Evolutionary conservation across 2,113 vertebrate genomes (phyloP).

Genomic region (Zootoca vivipara): DNA sequence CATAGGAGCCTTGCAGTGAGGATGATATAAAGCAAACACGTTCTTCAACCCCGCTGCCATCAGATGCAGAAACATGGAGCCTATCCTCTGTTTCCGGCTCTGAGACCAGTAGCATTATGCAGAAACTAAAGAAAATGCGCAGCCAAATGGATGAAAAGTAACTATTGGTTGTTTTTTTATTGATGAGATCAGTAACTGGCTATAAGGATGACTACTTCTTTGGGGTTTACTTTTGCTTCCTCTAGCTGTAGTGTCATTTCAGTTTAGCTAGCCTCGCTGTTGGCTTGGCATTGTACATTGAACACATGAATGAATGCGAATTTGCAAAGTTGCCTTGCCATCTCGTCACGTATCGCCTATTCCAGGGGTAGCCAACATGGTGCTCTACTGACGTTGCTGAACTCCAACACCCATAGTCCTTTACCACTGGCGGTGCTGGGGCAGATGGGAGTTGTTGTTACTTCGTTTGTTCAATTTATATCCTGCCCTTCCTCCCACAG

Average conservation of each 20-base stretch:
- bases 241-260: neutral
- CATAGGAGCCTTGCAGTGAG: constrained; percentile 83
- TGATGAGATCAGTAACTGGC: constrained; percentile 12
- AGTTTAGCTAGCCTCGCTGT: neutral
- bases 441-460: no score
- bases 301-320: neutral
- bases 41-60: constrained; percentile 70
- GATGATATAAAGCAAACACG: constrained; percentile 74
- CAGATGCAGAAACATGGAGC: constrained; percentile 85
- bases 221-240: neutral
- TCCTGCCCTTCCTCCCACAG: no score
- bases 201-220: neutral
- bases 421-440: no score
- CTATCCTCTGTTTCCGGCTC: constrained; percentile 94
- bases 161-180: constrained; percentile 54
- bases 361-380: no score
- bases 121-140: constrained; percentile 98
- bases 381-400: no score
- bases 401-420: no score
- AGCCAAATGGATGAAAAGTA: constrained; percentile 98
- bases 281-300: neutral
- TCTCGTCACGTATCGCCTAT: neutral
- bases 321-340: neutral
- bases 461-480: no score
- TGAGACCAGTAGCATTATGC: constrained; percentile 98